Percentiles rank a stretch among this genome's conserved stretches.
phyloP scores from a whole-genome alignment of 2,113 vertebrate species.

The Pachycephala philippinensis region DNA sequence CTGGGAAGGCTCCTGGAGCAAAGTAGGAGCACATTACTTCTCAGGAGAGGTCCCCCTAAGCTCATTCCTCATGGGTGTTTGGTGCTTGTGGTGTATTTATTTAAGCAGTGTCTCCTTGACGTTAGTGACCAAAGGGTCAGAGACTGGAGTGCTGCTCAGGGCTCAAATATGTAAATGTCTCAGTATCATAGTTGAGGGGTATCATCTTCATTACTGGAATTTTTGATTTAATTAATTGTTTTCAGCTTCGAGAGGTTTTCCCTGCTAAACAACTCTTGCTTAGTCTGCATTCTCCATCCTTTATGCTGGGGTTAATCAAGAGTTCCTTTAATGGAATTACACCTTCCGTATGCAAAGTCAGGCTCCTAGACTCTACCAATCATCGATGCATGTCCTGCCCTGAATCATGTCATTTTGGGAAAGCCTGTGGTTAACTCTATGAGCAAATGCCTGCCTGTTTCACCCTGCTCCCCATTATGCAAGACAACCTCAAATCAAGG shows the following conservation, averaged over 20 bases:
- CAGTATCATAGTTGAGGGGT: background rate
- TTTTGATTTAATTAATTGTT: constrained; percentile 1
- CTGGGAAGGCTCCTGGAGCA: background rate
- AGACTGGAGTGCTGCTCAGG: background rate
- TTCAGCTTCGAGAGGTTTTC: background rate
- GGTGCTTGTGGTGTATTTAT: constrained; percentile 1
- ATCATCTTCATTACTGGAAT: background rate
- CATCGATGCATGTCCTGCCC: background rate
- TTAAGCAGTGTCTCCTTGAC: constrained; percentile 2
- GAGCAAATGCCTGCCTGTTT: background rate
- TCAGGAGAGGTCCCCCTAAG: background rate
- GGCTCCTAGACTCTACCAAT: background rate
- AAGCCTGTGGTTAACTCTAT: background rate
- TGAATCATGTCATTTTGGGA: background rate
- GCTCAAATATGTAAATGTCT: background rate
- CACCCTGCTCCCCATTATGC: background rate
- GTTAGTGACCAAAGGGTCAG: background rate
- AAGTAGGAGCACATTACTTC: background rate
- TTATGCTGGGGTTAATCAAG: background rate
- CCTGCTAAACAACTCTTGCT: background rate
- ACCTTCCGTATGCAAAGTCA: background rate
- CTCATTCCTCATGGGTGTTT: background rate
- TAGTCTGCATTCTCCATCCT: background rate
- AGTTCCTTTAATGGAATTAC: background rate
- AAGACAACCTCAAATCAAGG: background rate